Conservation (phyloP, 2,888 invertebrate genomes). For the Cheilosia variabilis region DNA sequence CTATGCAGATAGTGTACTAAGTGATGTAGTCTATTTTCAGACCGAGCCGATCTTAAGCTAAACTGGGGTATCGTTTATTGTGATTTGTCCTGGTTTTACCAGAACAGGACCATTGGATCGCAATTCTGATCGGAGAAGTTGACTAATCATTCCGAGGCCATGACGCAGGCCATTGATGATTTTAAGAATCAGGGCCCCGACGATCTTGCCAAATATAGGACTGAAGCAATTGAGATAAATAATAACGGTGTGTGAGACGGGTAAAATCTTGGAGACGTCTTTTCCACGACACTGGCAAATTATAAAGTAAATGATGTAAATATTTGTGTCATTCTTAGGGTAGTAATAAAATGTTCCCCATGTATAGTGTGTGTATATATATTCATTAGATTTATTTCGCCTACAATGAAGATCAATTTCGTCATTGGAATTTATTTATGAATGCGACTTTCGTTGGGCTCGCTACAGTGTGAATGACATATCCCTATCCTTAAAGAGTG, state of each 20-base stretch:
- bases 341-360: too few species aligned
- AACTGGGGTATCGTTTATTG: slow-evolving; percentile 78
- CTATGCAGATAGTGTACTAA: neutral
- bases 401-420: too few species aligned
- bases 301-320: too few species aligned
- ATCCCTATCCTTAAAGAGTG: too few species aligned
- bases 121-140: slow-evolving; percentile 41
- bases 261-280: slow-evolving; percentile 70
- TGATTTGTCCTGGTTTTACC: slow-evolving; percentile 78
- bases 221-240: slow-evolving; percentile 76
- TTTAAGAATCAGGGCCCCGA: slow-evolving; percentile 74
- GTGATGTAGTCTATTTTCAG: slow-evolving; percentile 41
- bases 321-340: too few species aligned
- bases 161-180: slow-evolving; percentile 50
- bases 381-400: too few species aligned
- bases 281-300: neutral
- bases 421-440: too few species aligned
- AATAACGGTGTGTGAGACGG: slow-evolving; percentile 77
- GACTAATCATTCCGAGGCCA: slow-evolving; percentile 43
- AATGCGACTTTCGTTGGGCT: too few species aligned
- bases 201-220: slow-evolving; percentile 76
- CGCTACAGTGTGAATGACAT: too few species aligned
- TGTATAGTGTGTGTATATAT: too few species aligned
- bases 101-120: slow-evolving; percentile 67
- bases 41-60: slow-evolving; percentile 72